Evolutionary conservation across 2,888 invertebrate species (phyloP), one percentile per base, ranked within the genome.

Genomic region (Ametastegia equiseti): DNA sequence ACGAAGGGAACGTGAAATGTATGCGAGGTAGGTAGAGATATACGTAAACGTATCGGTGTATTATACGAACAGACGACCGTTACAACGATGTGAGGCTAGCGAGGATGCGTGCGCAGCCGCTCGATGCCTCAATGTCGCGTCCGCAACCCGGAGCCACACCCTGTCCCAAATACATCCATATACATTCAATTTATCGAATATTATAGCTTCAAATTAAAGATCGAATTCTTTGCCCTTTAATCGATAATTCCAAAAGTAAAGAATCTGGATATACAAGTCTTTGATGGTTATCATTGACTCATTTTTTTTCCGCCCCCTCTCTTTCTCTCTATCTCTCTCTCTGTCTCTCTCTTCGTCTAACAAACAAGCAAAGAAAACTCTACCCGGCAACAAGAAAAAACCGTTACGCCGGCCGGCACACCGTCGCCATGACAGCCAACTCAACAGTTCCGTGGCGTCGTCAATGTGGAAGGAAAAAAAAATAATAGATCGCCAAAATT

Each of bases 61-160:
- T 54, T 73, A 71, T 6, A 63, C 2, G 71, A 30, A 27, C 9
- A 4, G 15, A 15, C 15, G 57, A 19, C n/a, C 15, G 78, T 60
- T 57, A 19, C 50, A 42, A 60, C 15, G 78, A 30, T 15, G 7
- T 30, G 15, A 19, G 65, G 13, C n/a, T n/a, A n/a, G 7, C 19
- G 15, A 19, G 54, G 82, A 13, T 91, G 91, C 91, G 91, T 89
- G 90, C 91, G 91, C 91, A 91, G 80, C 83, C 88, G 90, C 81
- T 91, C 91, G 88, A 91, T 91, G 88, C 87, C 54, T 36, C 87
- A 86, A 84, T 88, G 89, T 87, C 88, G 60, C 89, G 87, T 88
- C 86, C 88, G 88, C 87, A 86, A 80, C 82, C 83, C 84, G 81
- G 86, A 85, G 90, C 90, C 90, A 90, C 90, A 89, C 90, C 90